A percentile compares a stretch with the other conserved stretches of the same genome.
phyloP scores from a whole-genome alignment of 2,888 invertebrate genomes.

The Lepidonotus clava region DNA sequence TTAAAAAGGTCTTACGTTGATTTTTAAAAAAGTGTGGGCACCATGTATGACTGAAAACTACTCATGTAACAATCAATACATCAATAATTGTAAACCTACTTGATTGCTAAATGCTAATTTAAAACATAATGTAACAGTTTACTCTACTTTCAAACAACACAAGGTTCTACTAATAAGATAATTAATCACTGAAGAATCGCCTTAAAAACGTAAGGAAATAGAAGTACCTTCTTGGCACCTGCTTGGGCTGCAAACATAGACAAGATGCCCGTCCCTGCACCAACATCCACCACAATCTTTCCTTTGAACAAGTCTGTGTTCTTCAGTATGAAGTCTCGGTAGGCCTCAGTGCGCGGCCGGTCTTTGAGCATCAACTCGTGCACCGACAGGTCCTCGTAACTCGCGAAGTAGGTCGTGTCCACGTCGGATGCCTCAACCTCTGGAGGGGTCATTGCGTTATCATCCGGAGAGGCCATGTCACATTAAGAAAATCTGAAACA shows the following conservation, averaged over 20 bases:
- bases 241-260: constrained; percentile 78
- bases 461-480: not conserved
- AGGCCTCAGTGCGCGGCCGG: constrained; percentile 76
- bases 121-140: no score
- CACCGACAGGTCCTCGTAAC: constrained; percentile 75
- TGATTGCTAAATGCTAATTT: no score
- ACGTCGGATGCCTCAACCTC: not conserved
- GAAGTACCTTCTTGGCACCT: constrained; percentile 80
- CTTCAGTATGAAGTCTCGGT: constrained; percentile 75
- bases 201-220: no score
- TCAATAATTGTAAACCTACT: no score
- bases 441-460: not conserved
- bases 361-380: constrained; percentile 79
- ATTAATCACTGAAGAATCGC: no score
- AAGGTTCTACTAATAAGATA: no score
- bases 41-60: no score
- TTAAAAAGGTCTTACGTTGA: no score
- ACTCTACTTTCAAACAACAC: no score
- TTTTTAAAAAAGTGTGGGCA: no score
- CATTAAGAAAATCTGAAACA: no score
- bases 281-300: constrained; percentile 82
- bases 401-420: constrained; percentile 70
- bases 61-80: no score
- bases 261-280: constrained; percentile 79
- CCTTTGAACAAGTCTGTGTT: constrained; percentile 74